Percentiles rank a stretch among this genome's conserved stretches.
phyloP scores from a whole-genome alignment of 2,888 invertebrate genomes.

The Chalcis sispes region DNA sequence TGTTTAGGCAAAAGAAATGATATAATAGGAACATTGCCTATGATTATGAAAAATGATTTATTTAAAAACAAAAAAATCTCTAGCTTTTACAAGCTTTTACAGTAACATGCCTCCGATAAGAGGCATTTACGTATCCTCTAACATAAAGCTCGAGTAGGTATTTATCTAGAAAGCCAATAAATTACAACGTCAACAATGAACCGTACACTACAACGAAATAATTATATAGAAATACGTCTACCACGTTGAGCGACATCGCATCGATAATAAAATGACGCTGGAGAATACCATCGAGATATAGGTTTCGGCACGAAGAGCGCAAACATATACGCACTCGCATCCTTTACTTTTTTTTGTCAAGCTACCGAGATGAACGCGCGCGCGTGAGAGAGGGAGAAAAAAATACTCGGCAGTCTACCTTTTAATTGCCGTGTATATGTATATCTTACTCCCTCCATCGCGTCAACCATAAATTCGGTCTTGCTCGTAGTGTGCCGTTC shows the following conservation, averaged over 20 bases:
- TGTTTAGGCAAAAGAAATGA: too few relatives aligned
- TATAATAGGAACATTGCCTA: too few relatives aligned
- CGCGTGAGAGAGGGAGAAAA: neutral
- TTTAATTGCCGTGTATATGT: slow-evolving; percentile 54
- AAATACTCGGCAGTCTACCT: slow-evolving; percentile 55
- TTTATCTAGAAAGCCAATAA: slow-evolving; percentile 21
- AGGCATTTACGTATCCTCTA: too few relatives aligned
- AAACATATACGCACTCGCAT: neutral
- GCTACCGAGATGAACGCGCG: slow-evolving; percentile 45
- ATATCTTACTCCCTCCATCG: slow-evolving; percentile 26
- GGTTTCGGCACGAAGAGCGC: neutral
- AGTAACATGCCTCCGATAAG: too few relatives aligned
- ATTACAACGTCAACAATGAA: slow-evolving; percentile 23
- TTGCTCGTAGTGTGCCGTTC: too few relatives aligned
- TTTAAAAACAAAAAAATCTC: too few relatives aligned
- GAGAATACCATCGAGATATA: neutral
- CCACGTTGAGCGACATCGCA: slow-evolving; percentile 9
- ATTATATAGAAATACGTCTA: slow-evolving; percentile 39
- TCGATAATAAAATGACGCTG: slow-evolving; percentile 41
- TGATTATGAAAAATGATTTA: too few relatives aligned
- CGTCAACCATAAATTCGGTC: slow-evolving; percentile 60
- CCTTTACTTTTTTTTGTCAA: slow-evolving; percentile 17
- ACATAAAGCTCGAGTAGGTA: too few relatives aligned
- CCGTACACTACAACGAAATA: slow-evolving; percentile 28
- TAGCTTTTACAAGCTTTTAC: too few relatives aligned